These are phyloP conservation scores for Plecotus auritus DNA, from an alignment of 2,113 vertebrate genomes.

Conservation along the genomic window DNA sequence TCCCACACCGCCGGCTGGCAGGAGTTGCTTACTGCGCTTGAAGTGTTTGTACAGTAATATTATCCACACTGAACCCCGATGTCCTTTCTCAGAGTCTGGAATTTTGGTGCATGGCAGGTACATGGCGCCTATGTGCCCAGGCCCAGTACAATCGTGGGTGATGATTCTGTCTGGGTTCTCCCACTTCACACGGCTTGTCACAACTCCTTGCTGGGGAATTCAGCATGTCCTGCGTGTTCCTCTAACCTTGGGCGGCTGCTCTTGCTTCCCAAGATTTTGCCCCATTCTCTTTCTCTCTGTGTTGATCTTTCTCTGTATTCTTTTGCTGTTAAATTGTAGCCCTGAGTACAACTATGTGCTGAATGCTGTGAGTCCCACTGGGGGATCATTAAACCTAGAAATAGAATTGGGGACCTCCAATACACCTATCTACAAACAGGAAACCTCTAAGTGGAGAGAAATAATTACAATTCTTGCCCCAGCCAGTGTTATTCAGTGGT, in stretches of 20 bases:
- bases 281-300: neutral
- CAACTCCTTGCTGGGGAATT: neutral
- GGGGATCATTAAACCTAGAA: neutral
- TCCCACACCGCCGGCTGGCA: neutral
- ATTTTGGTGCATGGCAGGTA: neutral
- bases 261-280: neutral
- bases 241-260: neutral
- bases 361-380: neutral
- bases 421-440: neutral
- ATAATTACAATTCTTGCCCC: neutral
- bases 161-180: neutral
- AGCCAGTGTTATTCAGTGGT: no score
- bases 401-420: neutral
- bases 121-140: neutral
- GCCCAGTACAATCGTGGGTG: neutral
- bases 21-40: neutral
- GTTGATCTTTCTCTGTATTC: neutral
- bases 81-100: neutral
- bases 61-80: neutral
- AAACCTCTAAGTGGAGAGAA: neutral
- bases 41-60: neutral
- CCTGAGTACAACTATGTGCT: neutral
- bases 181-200: neutral
- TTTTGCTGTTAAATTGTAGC: neutral
- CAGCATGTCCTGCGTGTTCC: neutral